Evolutionary conservation across 2,888 invertebrate genomes (phyloP).

Genomic region (Epinotia bilunana): DNA sequence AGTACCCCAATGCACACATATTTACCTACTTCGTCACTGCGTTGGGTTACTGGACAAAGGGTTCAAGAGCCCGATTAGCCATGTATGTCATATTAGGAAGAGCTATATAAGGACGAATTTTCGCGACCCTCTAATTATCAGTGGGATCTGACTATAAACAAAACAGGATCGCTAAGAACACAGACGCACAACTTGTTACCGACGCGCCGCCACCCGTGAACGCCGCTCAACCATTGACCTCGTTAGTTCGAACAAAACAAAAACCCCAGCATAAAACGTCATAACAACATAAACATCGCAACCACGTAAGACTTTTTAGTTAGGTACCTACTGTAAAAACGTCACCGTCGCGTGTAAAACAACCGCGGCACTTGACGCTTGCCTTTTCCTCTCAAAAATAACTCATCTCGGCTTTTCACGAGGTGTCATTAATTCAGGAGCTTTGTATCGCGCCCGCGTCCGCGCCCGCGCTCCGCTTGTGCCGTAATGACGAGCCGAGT

Average conservation of each 20-base stretch:
- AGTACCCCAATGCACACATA: neutral
- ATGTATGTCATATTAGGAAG: neutral
- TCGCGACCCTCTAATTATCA: slow-evolving; percentile 28
- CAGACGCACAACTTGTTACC: slow-evolving; percentile 65
- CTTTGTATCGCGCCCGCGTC: slow-evolving; percentile 62
- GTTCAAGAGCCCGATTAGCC: slow-evolving; percentile 18
- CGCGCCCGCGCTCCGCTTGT: slow-evolving; percentile 62
- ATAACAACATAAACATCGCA: slow-evolving; percentile 4
- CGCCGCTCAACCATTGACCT: slow-evolving; percentile 77
- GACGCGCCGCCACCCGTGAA: slow-evolving; percentile 61
- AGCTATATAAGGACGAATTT: neutral
- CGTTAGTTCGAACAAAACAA: slow-evolving; percentile 81
- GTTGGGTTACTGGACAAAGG: neutral
- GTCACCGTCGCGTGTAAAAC: slow-evolving; percentile 72
- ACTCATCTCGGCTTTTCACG: slow-evolving; percentile 82
- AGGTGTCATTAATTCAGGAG: slow-evolving; percentile 80
- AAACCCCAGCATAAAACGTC: slow-evolving; percentile 73
- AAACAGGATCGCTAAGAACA: slow-evolving; percentile 44
- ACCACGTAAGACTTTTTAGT: slow-evolving; percentile 32
- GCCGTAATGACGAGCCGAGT: slow-evolving; percentile 68
- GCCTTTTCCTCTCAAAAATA: slow-evolving; percentile 84
- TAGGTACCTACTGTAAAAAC: slow-evolving; percentile 48
- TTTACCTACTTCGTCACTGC: neutral
- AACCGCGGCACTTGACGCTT: slow-evolving; percentile 77
- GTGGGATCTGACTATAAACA: slow-evolving; percentile 34